Conservation (phyloP, 2,113 vertebrate genomes). For the Aramus guarauna region DNA sequence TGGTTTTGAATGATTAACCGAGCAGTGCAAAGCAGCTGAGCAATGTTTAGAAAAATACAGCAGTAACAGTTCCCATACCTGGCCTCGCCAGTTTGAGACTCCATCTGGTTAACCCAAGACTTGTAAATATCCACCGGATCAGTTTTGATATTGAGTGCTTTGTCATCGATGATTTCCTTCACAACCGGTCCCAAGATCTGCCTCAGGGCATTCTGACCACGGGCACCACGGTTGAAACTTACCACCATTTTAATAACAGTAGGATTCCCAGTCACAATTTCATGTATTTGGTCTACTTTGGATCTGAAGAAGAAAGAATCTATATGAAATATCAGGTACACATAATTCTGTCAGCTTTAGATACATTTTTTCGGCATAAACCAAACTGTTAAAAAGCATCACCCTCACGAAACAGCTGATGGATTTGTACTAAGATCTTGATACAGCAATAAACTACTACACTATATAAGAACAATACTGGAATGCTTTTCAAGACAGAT, state of each 20-base stretch:
- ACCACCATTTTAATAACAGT: constrained; percentile 99
- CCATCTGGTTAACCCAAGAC: constrained; percentile 99
- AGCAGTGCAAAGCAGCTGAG: background rate
- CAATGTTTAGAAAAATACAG: background rate
- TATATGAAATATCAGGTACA: background rate
- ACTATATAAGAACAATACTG: background rate
- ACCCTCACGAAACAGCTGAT: background rate
- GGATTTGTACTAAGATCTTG: background rate
- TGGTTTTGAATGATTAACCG: background rate
- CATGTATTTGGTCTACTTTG: constrained; percentile 97
- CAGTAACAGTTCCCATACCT: constrained; percentile 75
- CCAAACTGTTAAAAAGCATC: background rate
- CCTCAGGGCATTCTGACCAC: constrained; percentile 92
- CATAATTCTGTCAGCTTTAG: background rate
- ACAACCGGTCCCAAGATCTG: constrained; percentile 94
- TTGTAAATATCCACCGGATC: constrained; percentile 98
- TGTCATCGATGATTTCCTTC: constrained; percentile 98
- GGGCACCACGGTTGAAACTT: constrained; percentile 94
- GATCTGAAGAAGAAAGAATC: constrained; percentile 77
- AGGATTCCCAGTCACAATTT: constrained; percentile 96
- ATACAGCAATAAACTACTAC: background rate
- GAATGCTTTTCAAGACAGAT: background rate
- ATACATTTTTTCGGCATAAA: background rate
- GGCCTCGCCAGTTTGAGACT: constrained; percentile 94
- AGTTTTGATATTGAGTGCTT: constrained; percentile 94